These are phyloP conservation scores for Albula glossodonta DNA, from an alignment of 2,113 vertebrate genomes.

Conservation along the genomic window DNA sequence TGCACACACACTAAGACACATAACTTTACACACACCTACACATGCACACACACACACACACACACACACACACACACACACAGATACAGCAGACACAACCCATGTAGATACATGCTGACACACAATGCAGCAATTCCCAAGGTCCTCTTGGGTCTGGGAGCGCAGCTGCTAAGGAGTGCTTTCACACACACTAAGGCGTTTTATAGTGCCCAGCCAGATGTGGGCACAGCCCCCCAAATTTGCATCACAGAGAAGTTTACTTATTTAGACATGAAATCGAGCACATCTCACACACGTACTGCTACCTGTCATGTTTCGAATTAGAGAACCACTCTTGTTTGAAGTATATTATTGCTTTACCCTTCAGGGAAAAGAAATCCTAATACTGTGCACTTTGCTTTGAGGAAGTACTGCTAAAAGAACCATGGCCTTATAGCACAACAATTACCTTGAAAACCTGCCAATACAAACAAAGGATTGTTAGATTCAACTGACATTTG, in stretches of 20 bases:
- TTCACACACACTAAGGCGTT: slow-evolving; percentile 43
- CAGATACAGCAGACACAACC: background rate
- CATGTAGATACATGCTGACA: background rate
- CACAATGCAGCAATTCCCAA: slow-evolving; percentile 33
- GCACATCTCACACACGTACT: slow-evolving; percentile 30
- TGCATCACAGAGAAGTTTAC: slow-evolving; percentile 55
- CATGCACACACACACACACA: background rate
- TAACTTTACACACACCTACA: too few species aligned
- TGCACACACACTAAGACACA: background rate
- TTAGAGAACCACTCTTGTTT: background rate
- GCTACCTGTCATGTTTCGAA: background rate
- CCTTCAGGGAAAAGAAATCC: background rate
- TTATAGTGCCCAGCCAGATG: slow-evolving; percentile 72
- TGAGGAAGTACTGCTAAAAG: background rate
- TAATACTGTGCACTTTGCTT: background rate
- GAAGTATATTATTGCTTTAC: too few species aligned
- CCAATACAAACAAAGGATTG: background rate
- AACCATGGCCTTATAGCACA: background rate
- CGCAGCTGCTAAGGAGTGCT: slow-evolving; percentile 51
- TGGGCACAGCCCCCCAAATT: slow-evolving; percentile 58
- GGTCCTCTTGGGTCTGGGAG: slow-evolving; percentile 44
- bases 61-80: too few species aligned
- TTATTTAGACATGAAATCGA: slow-evolving; percentile 52
- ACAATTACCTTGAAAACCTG: background rate
- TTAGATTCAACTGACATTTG: too few species aligned